Evolutionary conservation across 2,888 invertebrate genomes (phyloP).

Genomic region (Priapulus caudatus): DNA sequence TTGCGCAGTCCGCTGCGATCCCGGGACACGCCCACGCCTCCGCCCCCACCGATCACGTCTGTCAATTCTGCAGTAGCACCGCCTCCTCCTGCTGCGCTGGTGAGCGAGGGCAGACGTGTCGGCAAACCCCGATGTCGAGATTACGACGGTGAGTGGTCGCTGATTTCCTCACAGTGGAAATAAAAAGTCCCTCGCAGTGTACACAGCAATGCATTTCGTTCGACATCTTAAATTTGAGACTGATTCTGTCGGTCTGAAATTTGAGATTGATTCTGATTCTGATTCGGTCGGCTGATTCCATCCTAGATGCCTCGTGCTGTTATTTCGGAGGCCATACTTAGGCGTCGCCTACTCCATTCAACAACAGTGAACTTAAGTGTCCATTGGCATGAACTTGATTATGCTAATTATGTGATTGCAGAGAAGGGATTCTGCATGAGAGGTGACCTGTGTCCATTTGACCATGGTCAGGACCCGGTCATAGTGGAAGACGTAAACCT

Average conservation of each 20-base stretch:
- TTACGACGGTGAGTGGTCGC: conserved; percentile 58
- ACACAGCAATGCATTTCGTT: too few relatives aligned
- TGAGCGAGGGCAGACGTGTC: too few relatives aligned
- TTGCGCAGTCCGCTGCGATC: conserved; percentile 4
- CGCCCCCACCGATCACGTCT: conserved; percentile 1
- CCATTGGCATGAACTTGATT: neutral
- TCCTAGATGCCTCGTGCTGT: too few relatives aligned
- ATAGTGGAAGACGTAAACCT: conserved; percentile 73
- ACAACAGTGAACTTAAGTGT: neutral
- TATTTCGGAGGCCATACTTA: neutral
- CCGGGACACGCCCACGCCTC: neutral
- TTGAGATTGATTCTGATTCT: too few relatives aligned
- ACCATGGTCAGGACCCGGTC: conserved; percentile 91
- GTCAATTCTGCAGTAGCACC: too few relatives aligned
- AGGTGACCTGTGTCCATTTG: conserved; percentile 90
- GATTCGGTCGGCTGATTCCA: too few relatives aligned
- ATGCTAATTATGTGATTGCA: conserved; percentile 35
- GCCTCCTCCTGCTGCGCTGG: too few relatives aligned
- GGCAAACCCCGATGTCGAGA: conserved; percentile 64
- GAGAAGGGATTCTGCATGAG: conserved; percentile 91
- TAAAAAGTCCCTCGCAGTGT: neutral
- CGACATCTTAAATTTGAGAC: too few relatives aligned
- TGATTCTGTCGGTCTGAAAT: too few relatives aligned
- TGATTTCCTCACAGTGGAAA: neutral
- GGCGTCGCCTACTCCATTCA: neutral